Evolutionary conservation across 2,113 vertebrate species (phyloP), one percentile per base, ranked within the genome.

Genomic region (Eubucco bourcierii): DNA sequence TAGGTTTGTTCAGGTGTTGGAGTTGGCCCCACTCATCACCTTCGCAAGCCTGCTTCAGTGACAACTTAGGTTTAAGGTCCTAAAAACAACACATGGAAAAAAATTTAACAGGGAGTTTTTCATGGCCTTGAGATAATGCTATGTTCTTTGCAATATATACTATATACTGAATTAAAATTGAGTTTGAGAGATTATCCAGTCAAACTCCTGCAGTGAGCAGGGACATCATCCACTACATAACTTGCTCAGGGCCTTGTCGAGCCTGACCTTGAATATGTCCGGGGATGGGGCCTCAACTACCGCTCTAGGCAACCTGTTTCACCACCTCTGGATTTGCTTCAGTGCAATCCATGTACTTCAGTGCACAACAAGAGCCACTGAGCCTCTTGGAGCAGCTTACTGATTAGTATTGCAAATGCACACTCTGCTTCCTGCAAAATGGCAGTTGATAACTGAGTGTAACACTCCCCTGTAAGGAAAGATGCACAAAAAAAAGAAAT

Each of bases 1-100:
- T 15, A 13, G 33, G 52, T 20, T 5, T 31, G n/a, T 17, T 53
- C 16, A 5, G 14, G 12, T 9, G 1, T 2, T 0, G 16, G 10
- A 13, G 0, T 31, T 23, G 1, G 14, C 19, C 29, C 0, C 41
- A 7, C 28, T 66, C 41, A 8, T 64, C 13, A 9, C 41, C 19
- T 9, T 46, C 15, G 11, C 20, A 27, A 39, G 28, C 15, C 53
- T 0, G 0, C 27, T 59, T n/a, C 31, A 7, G 16, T 9, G n/a
- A 17, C 19, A 53, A 14, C 20, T 70, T 46, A 3, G 1, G 9
- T 63, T 52, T 50, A 27, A 37, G 33, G 14, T 31, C 14, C 29
- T 55, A 21, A 58, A 67, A 86, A 23, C 16, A 27, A 19, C 3
- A 2, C 7, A 7, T 5, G 6, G 59, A 13, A 58, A 72, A 12